A percentile compares a stretch with the other conserved stretches of the same genome.
These are phyloP conservation scores for Brachyptera putata DNA, from an alignment of 2,888 invertebrate genomes.

Conservation along the genomic window DNA sequence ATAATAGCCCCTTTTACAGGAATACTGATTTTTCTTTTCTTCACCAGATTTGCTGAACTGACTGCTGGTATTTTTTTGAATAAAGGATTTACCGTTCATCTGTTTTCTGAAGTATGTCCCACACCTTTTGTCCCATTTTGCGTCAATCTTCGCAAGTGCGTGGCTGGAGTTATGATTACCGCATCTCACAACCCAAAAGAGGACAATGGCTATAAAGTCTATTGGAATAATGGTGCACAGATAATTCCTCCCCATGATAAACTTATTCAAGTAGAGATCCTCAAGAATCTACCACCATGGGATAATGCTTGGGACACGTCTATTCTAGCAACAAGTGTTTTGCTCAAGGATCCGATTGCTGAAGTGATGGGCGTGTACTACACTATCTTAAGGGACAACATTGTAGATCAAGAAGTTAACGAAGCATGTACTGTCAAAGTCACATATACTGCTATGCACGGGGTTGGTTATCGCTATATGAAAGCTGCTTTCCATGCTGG, in stretches of 20 bases:
- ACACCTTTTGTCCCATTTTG: slow-evolving; percentile 93
- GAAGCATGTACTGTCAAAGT: slow-evolving; percentile 57
- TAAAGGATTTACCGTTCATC: slow-evolving; percentile 69
- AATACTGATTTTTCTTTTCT: too few species aligned
- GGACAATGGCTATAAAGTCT: slow-evolving; percentile 97
- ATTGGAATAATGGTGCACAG: slow-evolving; percentile 93
- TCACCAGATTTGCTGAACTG: slow-evolving; percentile 77
- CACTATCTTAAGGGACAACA: slow-evolving; percentile 51
- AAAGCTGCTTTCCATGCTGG: slow-evolving; percentile 67
- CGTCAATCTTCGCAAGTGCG: slow-evolving; percentile 66
- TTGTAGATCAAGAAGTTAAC: slow-evolving; percentile 56
- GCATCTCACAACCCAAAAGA: slow-evolving; percentile 95
- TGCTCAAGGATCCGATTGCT: slow-evolving; percentile 64
- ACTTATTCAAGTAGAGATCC: slow-evolving; percentile 73
- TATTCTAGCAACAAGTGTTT: slow-evolving; percentile 50
- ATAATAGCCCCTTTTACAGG: neutral
- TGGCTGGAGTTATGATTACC: slow-evolving; percentile 89
- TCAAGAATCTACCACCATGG: slow-evolving; percentile 71
- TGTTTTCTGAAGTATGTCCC: slow-evolving; percentile 76
- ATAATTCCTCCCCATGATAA: slow-evolving; percentile 90
- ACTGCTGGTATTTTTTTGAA: slow-evolving; percentile 79
- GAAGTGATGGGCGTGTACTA: slow-evolving; percentile 67
- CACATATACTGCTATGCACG: slow-evolving; percentile 97
- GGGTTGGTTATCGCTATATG: slow-evolving; percentile 83
- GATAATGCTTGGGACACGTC: slow-evolving; percentile 72